Evolutionary conservation across 64 coral and sea anemone species (phyloP), one percentile per base, ranked within the genome.

Genomic region (Montipora efflorescens): DNA sequence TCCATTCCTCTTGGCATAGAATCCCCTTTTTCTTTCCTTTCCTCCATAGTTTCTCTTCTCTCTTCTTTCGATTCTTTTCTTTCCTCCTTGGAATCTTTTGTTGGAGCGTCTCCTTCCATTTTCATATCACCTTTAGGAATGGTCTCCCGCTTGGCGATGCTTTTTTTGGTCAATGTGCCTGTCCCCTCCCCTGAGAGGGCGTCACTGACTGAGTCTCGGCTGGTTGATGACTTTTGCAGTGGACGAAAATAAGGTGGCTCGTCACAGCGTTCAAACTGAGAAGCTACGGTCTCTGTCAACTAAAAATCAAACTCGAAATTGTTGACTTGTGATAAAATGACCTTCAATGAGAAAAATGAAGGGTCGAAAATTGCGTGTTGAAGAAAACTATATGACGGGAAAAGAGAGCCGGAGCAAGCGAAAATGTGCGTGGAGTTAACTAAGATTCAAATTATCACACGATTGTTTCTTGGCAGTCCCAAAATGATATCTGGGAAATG

Each of bases 181-280:
- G 72, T 18, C 72, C 59, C 76, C 23, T 76, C 87, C 23, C 72
- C 59, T 59, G 51, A 47, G 5, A 47, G 3, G 21, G 46, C 74
- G 25, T 97, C 96, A 74, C 28, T 91, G 69, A 97, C 77, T 1
- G 96, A 97, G 73, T 97, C 96, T 48, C 93, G 75, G 80, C 96
- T 99, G 20, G 52, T 80, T 36, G 95, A 99, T 10, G 83, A 43
- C 77, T 96, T 99, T 77, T 90, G 88, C 23, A 96, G 48, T 4
- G 93, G 79, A 48, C 90, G 83, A 51, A 96, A 92, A 62, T 90
- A 99, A 10, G 98, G 98, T 66, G 98, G 92, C 47, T 94, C 88
- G 10, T 99, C 98, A 75, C 98, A 94, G n/a, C 98, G 95, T 77
- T 99, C 98, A 90, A 99, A 99, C 84, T 99, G 98, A 67, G 94